Evolutionary conservation across 2,113 vertebrate species (phyloP).

Genomic region (Psittacula cyanocephala): DNA sequence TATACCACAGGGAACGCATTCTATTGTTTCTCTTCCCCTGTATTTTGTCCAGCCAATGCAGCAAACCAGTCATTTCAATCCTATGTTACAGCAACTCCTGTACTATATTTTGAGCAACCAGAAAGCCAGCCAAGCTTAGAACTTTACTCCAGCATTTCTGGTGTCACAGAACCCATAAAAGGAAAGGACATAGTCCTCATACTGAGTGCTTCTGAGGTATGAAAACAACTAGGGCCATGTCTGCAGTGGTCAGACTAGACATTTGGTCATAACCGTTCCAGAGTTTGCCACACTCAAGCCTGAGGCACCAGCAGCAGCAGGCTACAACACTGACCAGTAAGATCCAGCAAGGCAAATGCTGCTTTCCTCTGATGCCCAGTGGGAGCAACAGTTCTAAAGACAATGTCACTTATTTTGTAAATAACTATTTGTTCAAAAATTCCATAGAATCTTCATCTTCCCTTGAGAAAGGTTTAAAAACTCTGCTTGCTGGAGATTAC

Average conservation of each 20-base stretch:
- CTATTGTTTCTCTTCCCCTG: neutral
- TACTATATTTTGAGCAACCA: neutral
- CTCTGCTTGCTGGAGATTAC: constrained; percentile 37
- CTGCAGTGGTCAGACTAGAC: neutral
- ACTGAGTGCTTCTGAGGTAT: neutral
- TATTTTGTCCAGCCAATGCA: neutral
- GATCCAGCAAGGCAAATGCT: neutral
- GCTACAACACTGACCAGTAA: neutral
- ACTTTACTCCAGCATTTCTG: neutral
- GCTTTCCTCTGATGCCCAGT: neutral
- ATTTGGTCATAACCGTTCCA: neutral
- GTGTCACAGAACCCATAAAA: neutral
- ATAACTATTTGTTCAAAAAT: constrained; percentile 28
- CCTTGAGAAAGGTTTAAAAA: constrained; percentile 43
- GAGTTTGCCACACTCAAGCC: neutral
- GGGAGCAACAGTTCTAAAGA: neutral
- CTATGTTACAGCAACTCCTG: neutral
- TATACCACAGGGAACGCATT: neutral
- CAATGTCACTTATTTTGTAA: constrained; percentile 17
- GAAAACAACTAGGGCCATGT: neutral
- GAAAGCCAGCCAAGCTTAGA: neutral
- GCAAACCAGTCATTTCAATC: neutral
- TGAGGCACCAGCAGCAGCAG: neutral
- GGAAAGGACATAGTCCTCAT: neutral
- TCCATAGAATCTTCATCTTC: constrained; percentile 26